Evolutionary conservation across 2,113 vertebrate genomes (phyloP), one percentile per base, ranked within the genome.

Genomic region (Perognathus longimembris): DNA sequence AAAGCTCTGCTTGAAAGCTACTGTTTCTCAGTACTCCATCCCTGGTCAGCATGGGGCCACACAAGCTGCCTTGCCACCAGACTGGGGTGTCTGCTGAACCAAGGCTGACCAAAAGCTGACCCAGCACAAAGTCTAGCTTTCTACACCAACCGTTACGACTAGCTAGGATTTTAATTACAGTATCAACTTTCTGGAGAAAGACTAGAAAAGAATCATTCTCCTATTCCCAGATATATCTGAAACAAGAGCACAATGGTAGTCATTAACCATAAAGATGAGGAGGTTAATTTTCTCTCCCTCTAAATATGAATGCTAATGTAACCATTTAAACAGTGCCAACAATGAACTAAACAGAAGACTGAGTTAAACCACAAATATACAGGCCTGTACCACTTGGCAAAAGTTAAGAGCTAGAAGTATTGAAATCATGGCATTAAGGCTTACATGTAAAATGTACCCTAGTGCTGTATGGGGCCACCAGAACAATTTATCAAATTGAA

Each of bases 291-390:
- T 70, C 90, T 92, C 95, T 95, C 50, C 59, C 59, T 95, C 88
- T 94, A 78, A 92, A 84, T 88, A 40, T 42, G 84, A 95, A 93
- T 94, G 89, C 80, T 96, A 95, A 93, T 80, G 79, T 77, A 90
- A 50, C 88, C 59, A n/a, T 89, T 91, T 93, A 93, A 93, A 89
- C 78, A 93, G 61, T 84, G 83, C 90, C 96, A 95, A 84, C 83
- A 81, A 90, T 95, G 93, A 92, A 95, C 94, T 94, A 96, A 95
- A 92, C 71, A 96, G 92, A 95, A 93, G 92, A 89, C 86, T 45
- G 50, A 93, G 59, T 93, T 85, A 91, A 94, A 94, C 93, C 94
- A 75, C 92, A 95, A 92, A 93, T 93, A 87, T 64, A 90, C 50
- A 86, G 75, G 66, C 79, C 54, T 9, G 45, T 22, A 89, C 85